Evolutionary conservation across 2,797 vertebrate species (phyloP).

Genomic region (Manis javanica): DNA sequence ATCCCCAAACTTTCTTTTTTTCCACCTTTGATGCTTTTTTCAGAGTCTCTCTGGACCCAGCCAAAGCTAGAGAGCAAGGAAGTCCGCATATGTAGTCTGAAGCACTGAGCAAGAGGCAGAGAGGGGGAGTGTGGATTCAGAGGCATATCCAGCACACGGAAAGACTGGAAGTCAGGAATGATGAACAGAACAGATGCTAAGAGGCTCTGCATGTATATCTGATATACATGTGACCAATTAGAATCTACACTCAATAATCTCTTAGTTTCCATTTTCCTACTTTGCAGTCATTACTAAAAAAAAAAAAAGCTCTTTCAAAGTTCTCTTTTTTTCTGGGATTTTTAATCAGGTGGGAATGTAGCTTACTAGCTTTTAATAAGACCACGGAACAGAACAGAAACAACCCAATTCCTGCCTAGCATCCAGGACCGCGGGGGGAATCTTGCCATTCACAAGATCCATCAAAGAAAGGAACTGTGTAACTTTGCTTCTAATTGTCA

Average conservation of each 20-base stretch:
- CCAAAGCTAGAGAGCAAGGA: not conserved
- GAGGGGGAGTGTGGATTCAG: not conserved
- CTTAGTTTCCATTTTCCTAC: not conserved
- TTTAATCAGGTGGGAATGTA: constrained; percentile 16
- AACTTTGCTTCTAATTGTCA: not conserved
- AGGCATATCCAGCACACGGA: not conserved
- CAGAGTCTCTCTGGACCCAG: not conserved
- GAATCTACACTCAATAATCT: not conserved
- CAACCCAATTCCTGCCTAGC: not conserved
- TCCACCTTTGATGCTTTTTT: not conserved
- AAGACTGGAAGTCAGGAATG: not conserved
- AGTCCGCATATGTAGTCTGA: not conserved
- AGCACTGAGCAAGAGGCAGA: not conserved
- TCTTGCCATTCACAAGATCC: not conserved
- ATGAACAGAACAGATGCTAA: not conserved
- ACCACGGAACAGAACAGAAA: not conserved
- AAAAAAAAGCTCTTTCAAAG: not conserved
- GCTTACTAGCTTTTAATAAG: not conserved
- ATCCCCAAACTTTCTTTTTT: not conserved
- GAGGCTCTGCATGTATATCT: not conserved
- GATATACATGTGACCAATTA: not conserved
- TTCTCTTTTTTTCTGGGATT: not conserved
- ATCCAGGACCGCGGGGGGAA: not conserved
- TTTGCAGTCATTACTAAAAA: not conserved
- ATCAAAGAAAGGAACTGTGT: not conserved